phyloP scores from a whole-genome alignment of 2,888 invertebrate genomes.

The Ochlodes sylvanus region DNA sequence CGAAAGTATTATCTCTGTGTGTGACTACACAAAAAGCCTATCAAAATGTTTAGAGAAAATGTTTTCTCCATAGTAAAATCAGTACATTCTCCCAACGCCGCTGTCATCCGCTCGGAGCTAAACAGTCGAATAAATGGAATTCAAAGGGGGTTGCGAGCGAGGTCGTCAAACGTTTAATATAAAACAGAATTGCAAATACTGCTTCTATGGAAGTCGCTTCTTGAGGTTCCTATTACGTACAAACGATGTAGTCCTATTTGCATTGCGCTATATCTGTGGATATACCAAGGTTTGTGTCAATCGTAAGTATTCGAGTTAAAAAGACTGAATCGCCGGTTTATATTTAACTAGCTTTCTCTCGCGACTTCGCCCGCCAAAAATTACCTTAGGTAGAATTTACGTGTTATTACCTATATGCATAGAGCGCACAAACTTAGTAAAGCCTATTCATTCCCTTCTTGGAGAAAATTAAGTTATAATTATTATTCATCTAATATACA shows the following conservation, averaged over 20 bases:
- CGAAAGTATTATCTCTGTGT: background rate
- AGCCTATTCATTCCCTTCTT: too few species aligned
- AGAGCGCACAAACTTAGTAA: too few species aligned
- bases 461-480: too few species aligned
- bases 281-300: background rate
- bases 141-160: conserved; percentile 21
- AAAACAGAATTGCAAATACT: conserved; percentile 27
- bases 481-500: too few species aligned
- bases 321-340: background rate
- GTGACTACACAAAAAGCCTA: background rate
- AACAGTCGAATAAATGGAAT: conserved; percentile 19
- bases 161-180: conserved; percentile 27
- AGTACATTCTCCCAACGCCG: background rate
- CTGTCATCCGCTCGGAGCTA: conserved; percentile 6
- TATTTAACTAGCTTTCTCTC: too few species aligned
- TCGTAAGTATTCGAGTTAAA: background rate
- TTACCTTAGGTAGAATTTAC: too few species aligned
- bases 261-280: conserved; percentile 3
- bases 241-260: conserved; percentile 12
- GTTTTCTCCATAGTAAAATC: conserved; percentile 1
- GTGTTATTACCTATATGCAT: too few species aligned
- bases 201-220: conserved; percentile 3
- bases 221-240: conserved; percentile 17
- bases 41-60: background rate
- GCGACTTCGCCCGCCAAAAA: too few species aligned